phyloP scores from a whole-genome alignment of 2,888 invertebrate species.

The Pinctada fucata region DNA sequence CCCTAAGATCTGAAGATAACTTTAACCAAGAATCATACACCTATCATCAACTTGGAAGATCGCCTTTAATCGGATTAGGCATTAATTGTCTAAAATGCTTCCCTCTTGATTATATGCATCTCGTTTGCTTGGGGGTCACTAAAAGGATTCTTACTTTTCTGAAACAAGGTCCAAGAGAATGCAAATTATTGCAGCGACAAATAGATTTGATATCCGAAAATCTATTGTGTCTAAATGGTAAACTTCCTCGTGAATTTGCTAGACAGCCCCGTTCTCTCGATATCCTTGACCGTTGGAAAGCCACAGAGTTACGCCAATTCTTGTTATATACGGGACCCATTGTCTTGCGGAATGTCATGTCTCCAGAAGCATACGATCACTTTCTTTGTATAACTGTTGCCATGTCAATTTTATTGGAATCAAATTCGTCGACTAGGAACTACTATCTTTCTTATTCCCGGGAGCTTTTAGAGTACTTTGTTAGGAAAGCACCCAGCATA shows the following conservation, averaged over 20 bases:
- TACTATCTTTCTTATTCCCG: too few relatives aligned
- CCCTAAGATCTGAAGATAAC: conserved; percentile 27
- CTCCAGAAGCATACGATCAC: too few relatives aligned
- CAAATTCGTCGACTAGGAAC: too few relatives aligned
- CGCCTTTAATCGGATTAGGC: conserved; percentile 36
- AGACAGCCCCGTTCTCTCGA: conserved; percentile 58
- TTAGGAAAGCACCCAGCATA: too few relatives aligned
- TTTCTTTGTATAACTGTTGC: too few relatives aligned
- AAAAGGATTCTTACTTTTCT: conserved; percentile 59
- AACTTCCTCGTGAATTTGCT: conserved; percentile 57
- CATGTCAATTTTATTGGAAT: too few relatives aligned
- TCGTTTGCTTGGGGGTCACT: conserved; percentile 66
- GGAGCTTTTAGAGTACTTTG: too few relatives aligned
- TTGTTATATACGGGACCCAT: conserved; percentile 61
- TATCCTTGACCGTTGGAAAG: conserved; percentile 63
- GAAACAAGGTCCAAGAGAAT: conserved; percentile 50
- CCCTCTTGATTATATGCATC: conserved; percentile 61
- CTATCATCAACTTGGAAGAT: conserved; percentile 31
- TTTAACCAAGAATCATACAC: conserved; percentile 14
- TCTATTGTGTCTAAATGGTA: conserved; percentile 4
- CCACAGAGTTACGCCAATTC: conserved; percentile 64
- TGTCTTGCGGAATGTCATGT: too few relatives aligned
- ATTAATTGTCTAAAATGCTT: conserved; percentile 31
- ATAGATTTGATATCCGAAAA: conserved; percentile 23
- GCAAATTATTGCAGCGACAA: conserved; percentile 13